Conservation (phyloP, 2,888 invertebrate genomes). For the Pollenia amentaria region DNA sequence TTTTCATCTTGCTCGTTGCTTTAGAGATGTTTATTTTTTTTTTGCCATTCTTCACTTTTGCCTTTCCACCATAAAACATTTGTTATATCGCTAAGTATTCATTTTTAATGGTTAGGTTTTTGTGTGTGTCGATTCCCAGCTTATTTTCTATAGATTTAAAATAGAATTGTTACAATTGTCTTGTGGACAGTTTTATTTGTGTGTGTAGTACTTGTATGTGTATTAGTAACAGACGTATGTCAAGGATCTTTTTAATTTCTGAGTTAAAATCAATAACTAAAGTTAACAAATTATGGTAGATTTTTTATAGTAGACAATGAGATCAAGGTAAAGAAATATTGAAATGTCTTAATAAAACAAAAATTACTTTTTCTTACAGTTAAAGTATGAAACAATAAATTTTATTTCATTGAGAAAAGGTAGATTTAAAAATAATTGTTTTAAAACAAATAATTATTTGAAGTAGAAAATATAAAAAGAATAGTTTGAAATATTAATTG, state of each 20-base stretch:
- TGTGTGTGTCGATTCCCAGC: slow-evolving; percentile 3
- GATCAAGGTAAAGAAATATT: slow-evolving; percentile 33
- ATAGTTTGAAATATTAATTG: too few relatives aligned
- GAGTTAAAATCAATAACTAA: slow-evolving; percentile 57
- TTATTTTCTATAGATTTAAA: slow-evolving; percentile 23
- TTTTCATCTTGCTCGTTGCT: slow-evolving; percentile 46
- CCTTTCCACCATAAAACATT: slow-evolving; percentile 10
- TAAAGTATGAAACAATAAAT: too few relatives aligned
- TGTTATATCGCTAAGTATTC: slow-evolving; percentile 10
- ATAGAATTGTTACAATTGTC: slow-evolving; percentile 67
- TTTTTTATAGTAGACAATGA: slow-evolving; percentile 35
- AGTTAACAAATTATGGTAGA: slow-evolving; percentile 56
- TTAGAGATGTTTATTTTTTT: slow-evolving; percentile 22
- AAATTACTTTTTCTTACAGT: neutral
- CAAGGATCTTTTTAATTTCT: slow-evolving; percentile 43
- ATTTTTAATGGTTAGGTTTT: neutral
- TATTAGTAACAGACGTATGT: slow-evolving; percentile 17
- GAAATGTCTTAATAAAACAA: slow-evolving; percentile 14
- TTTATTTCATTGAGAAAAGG: too few relatives aligned
- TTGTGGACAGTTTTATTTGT: slow-evolving; percentile 60
- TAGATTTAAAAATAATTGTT: too few relatives aligned
- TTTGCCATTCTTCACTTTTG: slow-evolving; percentile 16
- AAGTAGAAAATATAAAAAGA: too few relatives aligned
- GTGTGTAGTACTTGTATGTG: too few relatives aligned
- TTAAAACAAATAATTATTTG: too few relatives aligned